Evolutionary conservation across 2,888 invertebrate species (phyloP).

Genomic region (Bellardia bayeri): DNA sequence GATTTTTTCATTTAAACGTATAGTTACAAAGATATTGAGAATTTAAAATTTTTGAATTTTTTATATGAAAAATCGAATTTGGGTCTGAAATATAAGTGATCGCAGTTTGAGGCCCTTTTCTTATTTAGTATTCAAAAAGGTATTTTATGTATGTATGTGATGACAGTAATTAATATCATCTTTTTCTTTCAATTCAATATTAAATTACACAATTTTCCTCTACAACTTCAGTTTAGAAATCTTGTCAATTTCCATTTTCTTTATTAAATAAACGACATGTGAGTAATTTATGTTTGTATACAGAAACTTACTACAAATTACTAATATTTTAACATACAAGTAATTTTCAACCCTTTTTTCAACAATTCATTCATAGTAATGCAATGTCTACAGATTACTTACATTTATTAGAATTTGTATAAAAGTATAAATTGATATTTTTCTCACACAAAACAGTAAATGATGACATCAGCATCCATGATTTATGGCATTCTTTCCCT

Average conservation of each 20-base stretch:
- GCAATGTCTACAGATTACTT: conserved; percentile 12
- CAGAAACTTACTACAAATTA: conserved; percentile 35
- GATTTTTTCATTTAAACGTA: too few species aligned
- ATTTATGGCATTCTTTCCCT: conserved; percentile 62
- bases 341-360: conserved; percentile 47
- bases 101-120: too few species aligned
- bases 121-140: too few species aligned
- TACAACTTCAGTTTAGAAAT: conserved; percentile 18
- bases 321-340: conserved; percentile 21
- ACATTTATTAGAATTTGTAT: neutral
- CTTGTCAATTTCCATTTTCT: conserved; percentile 49
- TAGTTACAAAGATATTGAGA: too few species aligned
- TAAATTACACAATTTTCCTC: conserved; percentile 46
- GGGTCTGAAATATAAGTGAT: too few species aligned
- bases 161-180: conserved; percentile 43
- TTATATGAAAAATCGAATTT: too few species aligned
- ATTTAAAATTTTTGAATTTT: too few species aligned
- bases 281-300: conserved; percentile 46
- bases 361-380: neutral
- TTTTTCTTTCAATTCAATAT: conserved; percentile 29
- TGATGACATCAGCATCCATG: conserved; percentile 68
- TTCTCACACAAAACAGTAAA: conserved; percentile 29
- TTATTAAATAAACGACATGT: conserved; percentile 49
- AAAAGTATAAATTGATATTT: conserved; percentile 50
- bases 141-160: too few species aligned